Percentiles rank a stretch among this genome's conserved stretches.
Conservation (phyloP, 2,888 invertebrate species). For the Amiota mariae region DNA sequence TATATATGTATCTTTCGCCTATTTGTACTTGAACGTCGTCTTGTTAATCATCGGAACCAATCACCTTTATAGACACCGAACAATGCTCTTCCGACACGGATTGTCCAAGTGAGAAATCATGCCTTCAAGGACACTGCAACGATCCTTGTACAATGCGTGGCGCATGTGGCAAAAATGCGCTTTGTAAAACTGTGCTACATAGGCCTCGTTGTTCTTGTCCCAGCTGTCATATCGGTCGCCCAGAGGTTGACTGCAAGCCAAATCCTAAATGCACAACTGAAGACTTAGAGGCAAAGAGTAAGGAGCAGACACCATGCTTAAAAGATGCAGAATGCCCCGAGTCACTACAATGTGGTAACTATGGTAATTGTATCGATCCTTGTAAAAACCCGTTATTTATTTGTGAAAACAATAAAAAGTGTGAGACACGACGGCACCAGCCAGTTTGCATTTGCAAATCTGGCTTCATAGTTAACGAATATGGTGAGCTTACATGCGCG, state of each 20-base stretch:
- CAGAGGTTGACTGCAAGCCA: slow-evolving; percentile 84
- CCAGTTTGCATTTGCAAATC: slow-evolving; percentile 92
- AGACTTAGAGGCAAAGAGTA: slow-evolving; percentile 74
- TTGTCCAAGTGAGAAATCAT: slow-evolving; percentile 93
- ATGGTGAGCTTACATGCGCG: slow-evolving; percentile 89
- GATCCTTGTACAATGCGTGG: slow-evolving; percentile 92
- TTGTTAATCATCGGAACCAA: slow-evolving; percentile 35
- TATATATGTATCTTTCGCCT: slow-evolving; percentile 56
- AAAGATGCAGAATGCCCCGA: slow-evolving; percentile 83
- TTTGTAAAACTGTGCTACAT: slow-evolving; percentile 89
- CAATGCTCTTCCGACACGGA: slow-evolving; percentile 93
- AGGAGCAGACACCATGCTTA: slow-evolving; percentile 78
- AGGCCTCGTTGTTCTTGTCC: slow-evolving; percentile 91
- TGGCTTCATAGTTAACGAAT: slow-evolving; percentile 90
- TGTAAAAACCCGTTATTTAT: slow-evolving; percentile 80
- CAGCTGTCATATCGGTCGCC: slow-evolving; percentile 89
- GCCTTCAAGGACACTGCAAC: slow-evolving; percentile 91
- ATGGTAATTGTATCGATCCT: slow-evolving; percentile 86
- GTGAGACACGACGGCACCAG: slow-evolving; percentile 88
- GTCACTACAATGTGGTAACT: slow-evolving; percentile 82
- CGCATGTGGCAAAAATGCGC: slow-evolving; percentile 91
- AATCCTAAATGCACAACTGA: slow-evolving; percentile 82
- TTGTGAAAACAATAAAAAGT: slow-evolving; percentile 88
- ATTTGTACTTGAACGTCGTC: slow-evolving; percentile 56
- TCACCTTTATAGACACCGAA: slow-evolving; percentile 77